Conservation (phyloP, 2,888 invertebrate species). For the Acanthacorydalis orientalis region DNA sequence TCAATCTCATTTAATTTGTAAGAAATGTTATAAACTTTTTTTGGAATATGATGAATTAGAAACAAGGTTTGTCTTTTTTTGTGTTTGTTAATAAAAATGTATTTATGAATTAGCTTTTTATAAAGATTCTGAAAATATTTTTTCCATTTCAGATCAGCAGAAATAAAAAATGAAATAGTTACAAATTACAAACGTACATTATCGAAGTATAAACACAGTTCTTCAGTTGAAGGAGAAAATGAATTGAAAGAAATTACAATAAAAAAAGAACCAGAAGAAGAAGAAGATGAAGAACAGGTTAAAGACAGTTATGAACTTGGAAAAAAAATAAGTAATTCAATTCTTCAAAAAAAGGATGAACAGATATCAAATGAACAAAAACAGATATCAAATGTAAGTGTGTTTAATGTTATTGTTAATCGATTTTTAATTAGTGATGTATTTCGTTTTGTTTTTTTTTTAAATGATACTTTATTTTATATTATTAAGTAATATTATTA, state of each 20-base stretch:
- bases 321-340: neutral
- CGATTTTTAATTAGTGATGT: too few species aligned
- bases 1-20: conserved; percentile 42
- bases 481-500: too few species aligned
- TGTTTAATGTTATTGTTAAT: too few species aligned
- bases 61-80: conserved; percentile 19
- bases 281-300: conserved; percentile 13
- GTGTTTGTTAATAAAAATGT: neutral
- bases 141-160: conserved; percentile 20
- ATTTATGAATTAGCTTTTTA: neutral
- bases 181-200: conserved; percentile 31
- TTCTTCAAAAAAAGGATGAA: neutral
- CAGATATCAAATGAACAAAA: neutral
- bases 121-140: neutral
- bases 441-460: too few species aligned
- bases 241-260: conserved; percentile 11
- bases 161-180: conserved; percentile 33
- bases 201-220: conserved; percentile 14
- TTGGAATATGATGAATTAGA: conserved; percentile 44
- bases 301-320: neutral
- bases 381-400: neutral
- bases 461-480: too few species aligned
- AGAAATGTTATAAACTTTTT: conserved; percentile 45
- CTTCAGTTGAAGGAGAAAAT: conserved; percentile 10
- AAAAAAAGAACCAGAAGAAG: conserved; percentile 11